Conservation (phyloP, 2,888 invertebrate genomes). For the Phengaris arion region DNA sequence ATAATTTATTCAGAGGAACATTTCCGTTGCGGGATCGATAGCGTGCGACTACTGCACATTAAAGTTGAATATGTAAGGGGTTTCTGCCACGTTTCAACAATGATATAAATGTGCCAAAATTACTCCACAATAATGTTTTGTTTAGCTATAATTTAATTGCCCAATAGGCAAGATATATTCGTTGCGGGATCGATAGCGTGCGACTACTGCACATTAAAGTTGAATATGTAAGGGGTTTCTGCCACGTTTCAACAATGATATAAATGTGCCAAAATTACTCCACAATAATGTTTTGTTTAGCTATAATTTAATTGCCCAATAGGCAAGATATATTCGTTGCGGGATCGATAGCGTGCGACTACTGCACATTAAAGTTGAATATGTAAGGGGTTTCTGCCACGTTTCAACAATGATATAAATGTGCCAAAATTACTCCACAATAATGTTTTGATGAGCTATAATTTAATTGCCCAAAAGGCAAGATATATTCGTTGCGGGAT, state of each 20-base stretch:
- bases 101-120: neutral
- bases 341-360: conserved; percentile 7
- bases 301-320: too few species aligned
- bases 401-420: neutral
- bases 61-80: neutral
- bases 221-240: neutral
- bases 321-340: neutral
- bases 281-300: too few species aligned
- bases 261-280: neutral
- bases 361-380: conserved; percentile 1
- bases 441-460: too few species aligned
- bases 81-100: neutral
- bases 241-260: neutral
- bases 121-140: too few species aligned
- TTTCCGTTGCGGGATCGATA: conserved; percentile 2
- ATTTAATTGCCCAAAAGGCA: too few species aligned
- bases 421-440: too few species aligned
- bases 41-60: neutral
- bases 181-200: neutral
- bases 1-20: conserved; percentile 14
- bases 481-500: neutral
- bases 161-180: too few species aligned
- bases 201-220: conserved; percentile 1
- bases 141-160: too few species aligned
- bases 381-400: neutral